phyloP scores from a whole-genome alignment of 2,888 invertebrate genomes.

The Agrotis ipsilon region DNA sequence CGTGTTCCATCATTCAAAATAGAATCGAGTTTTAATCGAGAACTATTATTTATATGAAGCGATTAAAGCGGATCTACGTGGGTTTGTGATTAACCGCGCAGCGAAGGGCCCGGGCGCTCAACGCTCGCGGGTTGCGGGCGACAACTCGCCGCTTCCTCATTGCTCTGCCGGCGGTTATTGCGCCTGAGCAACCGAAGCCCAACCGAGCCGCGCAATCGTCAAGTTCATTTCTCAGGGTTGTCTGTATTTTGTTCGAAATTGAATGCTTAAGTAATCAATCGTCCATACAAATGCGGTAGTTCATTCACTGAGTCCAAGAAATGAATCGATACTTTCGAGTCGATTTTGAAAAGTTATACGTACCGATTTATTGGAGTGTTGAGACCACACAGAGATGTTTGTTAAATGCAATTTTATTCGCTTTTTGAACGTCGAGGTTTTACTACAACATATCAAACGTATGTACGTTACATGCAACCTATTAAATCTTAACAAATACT shows the following conservation, averaged over 20 bases:
- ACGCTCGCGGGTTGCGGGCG: slow-evolving; percentile 76
- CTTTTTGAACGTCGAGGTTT: slow-evolving; percentile 30
- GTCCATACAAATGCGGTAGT: slow-evolving; percentile 53
- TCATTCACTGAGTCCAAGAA: slow-evolving; percentile 29
- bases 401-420: slow-evolving; percentile 21
- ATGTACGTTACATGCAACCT: slow-evolving; percentile 21
- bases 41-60: slow-evolving; percentile 73
- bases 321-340: slow-evolving; percentile 37
- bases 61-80: slow-evolving; percentile 75
- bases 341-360: slow-evolving; percentile 26
- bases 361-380: slow-evolving; percentile 8
- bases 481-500: slow-evolving; percentile 46
- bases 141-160: slow-evolving; percentile 84
- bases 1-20: slow-evolving; percentile 68
- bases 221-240: slow-evolving; percentile 70
- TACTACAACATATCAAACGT: slow-evolving; percentile 18
- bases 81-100: slow-evolving; percentile 73
- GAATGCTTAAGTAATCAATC: slow-evolving; percentile 57
- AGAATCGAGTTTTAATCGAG: slow-evolving; percentile 71
- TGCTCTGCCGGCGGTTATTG: slow-evolving; percentile 77
- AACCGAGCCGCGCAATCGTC: slow-evolving; percentile 65
- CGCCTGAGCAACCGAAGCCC: slow-evolving; percentile 58
- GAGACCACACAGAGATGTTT: slow-evolving; percentile 25
- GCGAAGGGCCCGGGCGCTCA: slow-evolving; percentile 56
- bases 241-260: slow-evolving; percentile 57